Percentiles rank a stretch among this genome's conserved stretches.
These are phyloP conservation scores for Zapornia atra DNA, from an alignment of 2,113 vertebrate species.

Conservation along the genomic window DNA sequence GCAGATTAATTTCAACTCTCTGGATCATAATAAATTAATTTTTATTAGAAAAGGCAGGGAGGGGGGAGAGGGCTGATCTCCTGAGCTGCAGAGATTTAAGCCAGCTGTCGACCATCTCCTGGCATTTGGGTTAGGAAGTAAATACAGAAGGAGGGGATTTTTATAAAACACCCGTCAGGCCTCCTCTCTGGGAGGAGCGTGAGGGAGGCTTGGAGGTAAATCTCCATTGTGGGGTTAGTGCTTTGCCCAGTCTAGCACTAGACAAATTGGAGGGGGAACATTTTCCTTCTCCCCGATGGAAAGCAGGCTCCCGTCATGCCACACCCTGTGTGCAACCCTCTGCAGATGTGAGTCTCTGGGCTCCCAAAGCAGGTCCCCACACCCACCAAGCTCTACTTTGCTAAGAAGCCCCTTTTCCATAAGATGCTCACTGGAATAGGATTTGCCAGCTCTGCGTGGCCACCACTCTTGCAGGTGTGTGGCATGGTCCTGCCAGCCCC, in stretches of 20 bases:
- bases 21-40: slow-evolving; percentile 87
- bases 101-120: slow-evolving; percentile 65
- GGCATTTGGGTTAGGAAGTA: slow-evolving; percentile 63
- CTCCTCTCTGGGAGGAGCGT: neutral
- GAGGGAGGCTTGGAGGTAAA: neutral
- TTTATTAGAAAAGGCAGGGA: slow-evolving; percentile 77
- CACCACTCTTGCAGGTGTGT: neutral
- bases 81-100: slow-evolving; percentile 74
- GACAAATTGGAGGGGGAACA: neutral
- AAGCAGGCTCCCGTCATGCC: neutral
- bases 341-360: neutral
- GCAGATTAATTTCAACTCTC: slow-evolving; percentile 83
- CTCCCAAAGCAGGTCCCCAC: neutral
- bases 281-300: neutral
- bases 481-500: neutral
- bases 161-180: neutral
- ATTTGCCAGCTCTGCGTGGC: neutral
- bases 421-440: rapidly evolving
- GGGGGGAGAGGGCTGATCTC: slow-evolving; percentile 62
- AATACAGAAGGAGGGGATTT: slow-evolving; percentile 50
- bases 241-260: neutral
- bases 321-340: neutral
- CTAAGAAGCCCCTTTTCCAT: neutral
- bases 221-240: neutral
- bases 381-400: neutral